phyloP scores from a whole-genome alignment of 2,888 invertebrate species.

The Ophonus ardosiacus region DNA sequence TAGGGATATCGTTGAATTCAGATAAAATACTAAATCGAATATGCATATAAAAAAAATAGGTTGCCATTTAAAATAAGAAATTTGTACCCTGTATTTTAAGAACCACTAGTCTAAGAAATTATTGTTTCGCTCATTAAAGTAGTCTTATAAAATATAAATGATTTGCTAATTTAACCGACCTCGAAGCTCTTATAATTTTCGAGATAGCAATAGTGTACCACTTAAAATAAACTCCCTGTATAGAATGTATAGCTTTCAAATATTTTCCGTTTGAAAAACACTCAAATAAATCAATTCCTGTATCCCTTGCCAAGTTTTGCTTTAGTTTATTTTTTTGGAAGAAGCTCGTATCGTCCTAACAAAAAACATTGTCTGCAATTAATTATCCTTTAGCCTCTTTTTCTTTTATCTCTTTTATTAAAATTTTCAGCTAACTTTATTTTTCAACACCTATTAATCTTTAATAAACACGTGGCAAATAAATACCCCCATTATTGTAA shows the following conservation, averaged over 20 bases:
- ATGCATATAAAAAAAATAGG: no score
- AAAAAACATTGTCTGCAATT: not conserved
- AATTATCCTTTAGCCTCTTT: not conserved
- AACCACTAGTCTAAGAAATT: no score
- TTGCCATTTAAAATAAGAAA: no score
- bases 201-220: no score
- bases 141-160: no score
- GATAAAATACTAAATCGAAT: no score
- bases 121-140: no score
- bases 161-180: no score
- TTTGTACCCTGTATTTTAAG: no score
- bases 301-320: constrained; percentile 7
- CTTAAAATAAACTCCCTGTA: no score
- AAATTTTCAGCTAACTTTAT: not conserved
- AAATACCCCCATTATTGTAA: not conserved
- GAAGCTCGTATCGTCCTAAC: not conserved
- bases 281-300: constrained; percentile 12
- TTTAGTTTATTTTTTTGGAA: constrained; percentile 20
- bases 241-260: constrained; percentile 1
- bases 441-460: not conserved
- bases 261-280: constrained; percentile 3
- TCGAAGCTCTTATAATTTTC: no score
- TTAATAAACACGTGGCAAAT: not conserved
- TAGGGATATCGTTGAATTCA: no score
- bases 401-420: not conserved